These are phyloP conservation scores for Cryptoprocta ferox DNA, from an alignment of 2,797 vertebrate species.

Conservation along the genomic window DNA sequence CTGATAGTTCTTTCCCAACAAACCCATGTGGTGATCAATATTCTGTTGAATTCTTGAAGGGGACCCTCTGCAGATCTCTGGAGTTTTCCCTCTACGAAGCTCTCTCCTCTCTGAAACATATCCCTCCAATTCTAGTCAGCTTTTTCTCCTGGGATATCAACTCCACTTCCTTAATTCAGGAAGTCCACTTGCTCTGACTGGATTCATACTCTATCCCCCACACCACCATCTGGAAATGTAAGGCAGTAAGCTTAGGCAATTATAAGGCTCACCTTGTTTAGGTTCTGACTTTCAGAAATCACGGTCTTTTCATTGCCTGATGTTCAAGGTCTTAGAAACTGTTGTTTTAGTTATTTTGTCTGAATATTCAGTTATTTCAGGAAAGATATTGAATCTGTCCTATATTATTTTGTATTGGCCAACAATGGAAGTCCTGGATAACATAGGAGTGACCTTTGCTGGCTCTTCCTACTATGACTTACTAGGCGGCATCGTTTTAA, in stretches of 20 bases:
- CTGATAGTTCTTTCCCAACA: background rate
- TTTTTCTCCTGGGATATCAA: background rate
- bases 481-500: background rate
- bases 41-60: background rate
- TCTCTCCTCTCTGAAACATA: background rate
- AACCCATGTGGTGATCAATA: background rate
- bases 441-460: background rate
- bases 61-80: background rate
- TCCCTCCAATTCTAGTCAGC: background rate
- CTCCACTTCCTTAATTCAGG: background rate
- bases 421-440: background rate
- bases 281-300: background rate
- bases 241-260: background rate
- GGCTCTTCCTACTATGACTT: background rate
- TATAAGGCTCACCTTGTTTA: background rate
- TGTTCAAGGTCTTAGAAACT: background rate
- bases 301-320: background rate
- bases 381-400: background rate
- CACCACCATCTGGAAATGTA: background rate
- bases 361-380: background rate
- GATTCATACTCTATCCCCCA: accelerated
- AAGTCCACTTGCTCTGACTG: background rate
- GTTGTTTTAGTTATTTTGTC: background rate
- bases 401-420: background rate
- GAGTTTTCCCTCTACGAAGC: background rate